Evolutionary conservation across 2,888 invertebrate genomes (phyloP).

Genomic region (Torymus aiolomorphi): DNA sequence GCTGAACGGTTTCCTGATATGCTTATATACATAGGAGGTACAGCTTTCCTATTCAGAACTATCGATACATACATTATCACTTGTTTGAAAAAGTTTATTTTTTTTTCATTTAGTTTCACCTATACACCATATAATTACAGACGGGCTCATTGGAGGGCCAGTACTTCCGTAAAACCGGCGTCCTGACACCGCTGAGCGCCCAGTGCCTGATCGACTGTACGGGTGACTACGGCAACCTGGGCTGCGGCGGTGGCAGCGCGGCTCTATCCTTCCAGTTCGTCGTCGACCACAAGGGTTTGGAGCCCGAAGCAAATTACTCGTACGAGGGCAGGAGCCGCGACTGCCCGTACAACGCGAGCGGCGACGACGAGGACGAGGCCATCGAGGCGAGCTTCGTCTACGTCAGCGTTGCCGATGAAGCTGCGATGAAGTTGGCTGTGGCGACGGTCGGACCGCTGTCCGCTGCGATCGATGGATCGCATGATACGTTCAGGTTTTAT

Average conservation of each 20-base stretch:
- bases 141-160: constrained; percentile 95
- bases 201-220: constrained; percentile 96
- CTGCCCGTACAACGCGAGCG: constrained; percentile 75
- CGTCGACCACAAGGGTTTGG: constrained; percentile 89
- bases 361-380: constrained; percentile 19
- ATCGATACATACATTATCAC: no score
- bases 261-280: constrained; percentile 91
- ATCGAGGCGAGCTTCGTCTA: constrained; percentile 83
- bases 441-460: constrained; percentile 91
- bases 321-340: constrained; percentile 80
- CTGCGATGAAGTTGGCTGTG: constrained; percentile 84
- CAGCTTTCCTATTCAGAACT: no score
- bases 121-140: constrained; percentile 72
- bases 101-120: no score
- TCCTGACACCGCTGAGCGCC: constrained; percentile 90
- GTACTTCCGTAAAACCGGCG: constrained; percentile 87
- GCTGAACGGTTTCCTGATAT: no score
- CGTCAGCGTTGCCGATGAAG: constrained; percentile 84
- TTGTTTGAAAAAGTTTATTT: no score
- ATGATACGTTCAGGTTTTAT: constrained; percentile 91
- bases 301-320: constrained; percentile 91
- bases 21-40: no score
- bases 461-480: constrained; percentile 93
- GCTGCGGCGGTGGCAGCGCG: constrained; percentile 91
- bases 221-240: constrained; percentile 88